These are phyloP conservation scores for Yponomeuta plumbellus DNA, from an alignment of 2,888 invertebrate species.

Conservation along the genomic window DNA sequence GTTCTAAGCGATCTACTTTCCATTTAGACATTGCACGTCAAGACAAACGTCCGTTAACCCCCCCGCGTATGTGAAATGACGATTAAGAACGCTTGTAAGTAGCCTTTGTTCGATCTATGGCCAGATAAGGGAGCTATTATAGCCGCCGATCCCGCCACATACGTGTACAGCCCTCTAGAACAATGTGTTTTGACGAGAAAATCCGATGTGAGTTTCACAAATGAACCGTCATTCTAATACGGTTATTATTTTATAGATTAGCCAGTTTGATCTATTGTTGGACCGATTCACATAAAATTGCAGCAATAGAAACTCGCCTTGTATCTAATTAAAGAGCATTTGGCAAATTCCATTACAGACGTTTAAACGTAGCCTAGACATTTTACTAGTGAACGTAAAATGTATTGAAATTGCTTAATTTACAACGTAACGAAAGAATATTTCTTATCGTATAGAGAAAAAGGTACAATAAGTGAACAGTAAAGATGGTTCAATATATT, in stretches of 20 bases:
- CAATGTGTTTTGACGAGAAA: constrained; percentile 23
- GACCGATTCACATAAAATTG: constrained; percentile 23
- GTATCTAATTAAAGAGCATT: background rate
- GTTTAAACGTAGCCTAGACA: too few species aligned
- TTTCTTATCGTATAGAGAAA: too few species aligned
- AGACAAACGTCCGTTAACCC: constrained; percentile 54
- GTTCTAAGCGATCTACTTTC: constrained; percentile 38
- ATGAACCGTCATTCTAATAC: constrained; percentile 27
- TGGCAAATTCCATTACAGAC: background rate
- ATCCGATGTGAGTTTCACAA: constrained; percentile 38
- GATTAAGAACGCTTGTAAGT: constrained; percentile 75
- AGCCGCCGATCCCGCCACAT: constrained; percentile 24
- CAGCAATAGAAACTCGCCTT: background rate
- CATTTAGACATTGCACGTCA: constrained; percentile 44
- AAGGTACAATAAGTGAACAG: too few species aligned
- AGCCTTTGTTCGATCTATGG: constrained; percentile 68
- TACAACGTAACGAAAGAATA: background rate
- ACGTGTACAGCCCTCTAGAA: constrained; percentile 12
- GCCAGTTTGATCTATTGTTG: constrained; percentile 56
- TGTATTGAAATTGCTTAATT: background rate
- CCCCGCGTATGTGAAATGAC: constrained; percentile 67
- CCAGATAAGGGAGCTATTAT: constrained; percentile 56
- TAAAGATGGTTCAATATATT: too few species aligned
- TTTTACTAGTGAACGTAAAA: background rate
- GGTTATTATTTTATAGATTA: constrained; percentile 39